Evolutionary conservation across 2,888 invertebrate genomes (phyloP).

Genomic region (Luperina testacea): DNA sequence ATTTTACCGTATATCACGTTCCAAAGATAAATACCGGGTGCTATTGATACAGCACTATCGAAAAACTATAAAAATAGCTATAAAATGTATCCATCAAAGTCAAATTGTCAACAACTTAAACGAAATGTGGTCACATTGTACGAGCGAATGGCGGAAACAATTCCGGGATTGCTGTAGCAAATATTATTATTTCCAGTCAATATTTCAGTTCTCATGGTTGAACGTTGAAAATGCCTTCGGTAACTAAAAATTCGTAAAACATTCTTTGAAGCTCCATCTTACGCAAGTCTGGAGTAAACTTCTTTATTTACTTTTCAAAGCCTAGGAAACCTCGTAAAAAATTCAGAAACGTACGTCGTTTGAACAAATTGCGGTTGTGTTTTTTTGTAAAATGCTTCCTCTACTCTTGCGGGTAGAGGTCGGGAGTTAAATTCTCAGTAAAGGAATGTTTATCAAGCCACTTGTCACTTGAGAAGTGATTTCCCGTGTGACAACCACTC

Average conservation of each 20-base stretch:
- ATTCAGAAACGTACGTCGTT: conserved; percentile 63
- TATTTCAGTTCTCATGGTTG: background rate
- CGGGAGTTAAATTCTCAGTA: conserved; percentile 15
- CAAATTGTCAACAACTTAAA: background rate
- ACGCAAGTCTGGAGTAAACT: conserved; percentile 42
- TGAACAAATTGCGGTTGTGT: conserved; percentile 65
- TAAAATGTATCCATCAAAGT: background rate
- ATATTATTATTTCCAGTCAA: background rate
- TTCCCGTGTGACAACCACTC: background rate
- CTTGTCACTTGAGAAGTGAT: background rate
- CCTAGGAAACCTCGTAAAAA: conserved; percentile 66
- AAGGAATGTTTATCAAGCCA: conserved; percentile 1
- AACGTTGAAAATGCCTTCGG: no score
- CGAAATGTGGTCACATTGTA: background rate
- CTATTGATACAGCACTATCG: background rate
- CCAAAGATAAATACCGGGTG: background rate
- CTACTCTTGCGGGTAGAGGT: background rate
- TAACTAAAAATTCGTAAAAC: background rate
- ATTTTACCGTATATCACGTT: no score
- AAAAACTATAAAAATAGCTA: background rate
- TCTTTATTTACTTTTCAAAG: conserved; percentile 50
- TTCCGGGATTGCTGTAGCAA: background rate
- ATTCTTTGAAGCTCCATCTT: background rate
- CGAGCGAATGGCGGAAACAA: background rate
- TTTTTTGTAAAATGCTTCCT: conserved; percentile 38